A percentile compares a stretch with the other conserved stretches of the same genome.
These are phyloP conservation scores for Amiota mariae DNA, from an alignment of 2,888 invertebrate genomes.

Conservation along the genomic window DNA sequence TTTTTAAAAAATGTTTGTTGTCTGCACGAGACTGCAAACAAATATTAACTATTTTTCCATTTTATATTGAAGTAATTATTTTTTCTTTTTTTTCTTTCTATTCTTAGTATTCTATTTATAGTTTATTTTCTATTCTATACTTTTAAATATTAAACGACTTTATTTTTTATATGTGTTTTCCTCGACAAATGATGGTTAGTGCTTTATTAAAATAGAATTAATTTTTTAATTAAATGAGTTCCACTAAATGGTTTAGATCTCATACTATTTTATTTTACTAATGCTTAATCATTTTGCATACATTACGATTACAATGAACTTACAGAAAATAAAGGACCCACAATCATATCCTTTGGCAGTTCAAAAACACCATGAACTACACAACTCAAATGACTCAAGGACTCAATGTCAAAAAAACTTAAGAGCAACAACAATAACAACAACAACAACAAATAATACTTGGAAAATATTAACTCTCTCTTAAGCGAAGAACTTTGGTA, in stretches of 20 bases:
- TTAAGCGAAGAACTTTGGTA: constrained; percentile 25
- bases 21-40: constrained; percentile 55
- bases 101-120: constrained; percentile 19
- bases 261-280: not conserved
- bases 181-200: not conserved
- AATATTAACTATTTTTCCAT: constrained; percentile 22
- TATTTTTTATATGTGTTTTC: too few species aligned
- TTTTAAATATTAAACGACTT: too few species aligned
- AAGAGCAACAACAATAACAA: not conserved
- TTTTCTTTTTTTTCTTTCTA: constrained; percentile 37
- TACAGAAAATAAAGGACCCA: too few species aligned
- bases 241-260: not conserved
- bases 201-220: constrained; percentile 18
- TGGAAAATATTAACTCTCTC: not conserved
- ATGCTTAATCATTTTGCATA: too few species aligned
- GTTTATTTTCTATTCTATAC: not conserved
- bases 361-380: not conserved
- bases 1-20: constrained; percentile 48
- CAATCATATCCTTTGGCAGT: not conserved
- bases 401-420: not conserved
- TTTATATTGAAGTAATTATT: constrained; percentile 32
- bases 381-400: not conserved
- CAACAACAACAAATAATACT: not conserved
- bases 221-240: not conserved
- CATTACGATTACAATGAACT: too few species aligned